Evolutionary conservation across 2,113 vertebrate species (phyloP).

Genomic region (Hystrix brachyura): DNA sequence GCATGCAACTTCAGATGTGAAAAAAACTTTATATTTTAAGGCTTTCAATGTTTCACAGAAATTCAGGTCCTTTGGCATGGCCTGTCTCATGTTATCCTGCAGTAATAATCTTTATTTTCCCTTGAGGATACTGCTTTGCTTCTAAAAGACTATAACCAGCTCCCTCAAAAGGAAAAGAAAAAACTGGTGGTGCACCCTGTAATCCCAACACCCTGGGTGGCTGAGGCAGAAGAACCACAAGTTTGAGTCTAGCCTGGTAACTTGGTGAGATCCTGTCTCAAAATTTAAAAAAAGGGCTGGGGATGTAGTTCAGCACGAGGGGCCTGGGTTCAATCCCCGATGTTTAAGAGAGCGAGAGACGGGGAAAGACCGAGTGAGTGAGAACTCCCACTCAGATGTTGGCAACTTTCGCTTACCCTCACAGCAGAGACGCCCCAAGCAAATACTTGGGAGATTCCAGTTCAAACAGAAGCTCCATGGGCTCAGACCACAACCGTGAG

Average conservation of each 20-base stretch:
- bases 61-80: neutral
- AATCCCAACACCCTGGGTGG: neutral
- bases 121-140: neutral
- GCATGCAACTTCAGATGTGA: neutral
- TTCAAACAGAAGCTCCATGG: neutral
- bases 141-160: neutral
- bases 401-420: neutral
- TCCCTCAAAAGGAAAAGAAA: neutral
- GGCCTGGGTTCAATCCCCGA: neutral
- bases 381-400: neutral
- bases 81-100: neutral
- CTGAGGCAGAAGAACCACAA: neutral
- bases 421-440: neutral
- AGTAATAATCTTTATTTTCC: neutral
- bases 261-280: neutral
- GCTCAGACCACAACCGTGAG: neutral
- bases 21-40: neutral
- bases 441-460: neutral
- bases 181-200: neutral
- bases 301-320: neutral
- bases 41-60: neutral
- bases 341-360: neutral
- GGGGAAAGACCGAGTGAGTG: neutral
- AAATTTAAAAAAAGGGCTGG: neutral
- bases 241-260: neutral